A percentile compares a stretch with the other conserved stretches of the same genome.
These are phyloP conservation scores for Tychaedon coryphoeus DNA, from an alignment of 2,113 vertebrate genomes.

Conservation along the genomic window DNA sequence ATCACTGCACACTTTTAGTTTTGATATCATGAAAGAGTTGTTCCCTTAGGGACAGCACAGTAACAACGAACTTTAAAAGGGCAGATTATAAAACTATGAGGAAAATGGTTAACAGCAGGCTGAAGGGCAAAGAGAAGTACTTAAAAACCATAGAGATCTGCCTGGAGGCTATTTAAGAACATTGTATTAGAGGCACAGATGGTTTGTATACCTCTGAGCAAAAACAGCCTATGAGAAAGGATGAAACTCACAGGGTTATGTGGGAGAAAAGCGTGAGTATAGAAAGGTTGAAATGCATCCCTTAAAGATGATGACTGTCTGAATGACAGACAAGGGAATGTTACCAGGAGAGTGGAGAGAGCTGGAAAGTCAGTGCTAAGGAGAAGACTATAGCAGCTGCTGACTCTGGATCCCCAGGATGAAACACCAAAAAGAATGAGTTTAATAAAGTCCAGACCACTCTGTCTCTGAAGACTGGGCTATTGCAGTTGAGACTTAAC, in stretches of 20 bases:
- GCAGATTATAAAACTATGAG: slow-evolving; percentile 50
- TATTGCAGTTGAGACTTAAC: neutral
- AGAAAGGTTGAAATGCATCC: neutral
- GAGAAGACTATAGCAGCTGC: neutral
- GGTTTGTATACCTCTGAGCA: slow-evolving; percentile 64
- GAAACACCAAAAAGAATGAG: neutral
- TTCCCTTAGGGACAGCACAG: slow-evolving; percentile 44
- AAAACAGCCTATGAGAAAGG: neutral
- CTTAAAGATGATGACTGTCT: neutral
- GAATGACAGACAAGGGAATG: neutral
- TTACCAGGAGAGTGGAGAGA: neutral
- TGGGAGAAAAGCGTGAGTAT: slow-evolving; percentile 18
- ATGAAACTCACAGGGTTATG: slow-evolving; percentile 13
- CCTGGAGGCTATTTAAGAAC: slow-evolving; percentile 65
- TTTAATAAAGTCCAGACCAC: neutral
- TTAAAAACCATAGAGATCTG: slow-evolving; percentile 57
- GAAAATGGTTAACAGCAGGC: slow-evolving; percentile 65
- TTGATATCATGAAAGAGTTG: slow-evolving; percentile 50
- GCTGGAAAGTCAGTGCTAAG: neutral
- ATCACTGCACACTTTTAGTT: slow-evolving; percentile 23
- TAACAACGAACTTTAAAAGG: slow-evolving; percentile 52
- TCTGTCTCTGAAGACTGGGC: neutral
- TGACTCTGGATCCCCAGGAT: neutral
- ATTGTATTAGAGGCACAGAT: slow-evolving; percentile 64
- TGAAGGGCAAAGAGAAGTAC: slow-evolving; percentile 54